These are phyloP conservation scores for Macroteleia sp. DNA, from an alignment of 2,888 invertebrate genomes.

Conservation along the genomic window DNA sequence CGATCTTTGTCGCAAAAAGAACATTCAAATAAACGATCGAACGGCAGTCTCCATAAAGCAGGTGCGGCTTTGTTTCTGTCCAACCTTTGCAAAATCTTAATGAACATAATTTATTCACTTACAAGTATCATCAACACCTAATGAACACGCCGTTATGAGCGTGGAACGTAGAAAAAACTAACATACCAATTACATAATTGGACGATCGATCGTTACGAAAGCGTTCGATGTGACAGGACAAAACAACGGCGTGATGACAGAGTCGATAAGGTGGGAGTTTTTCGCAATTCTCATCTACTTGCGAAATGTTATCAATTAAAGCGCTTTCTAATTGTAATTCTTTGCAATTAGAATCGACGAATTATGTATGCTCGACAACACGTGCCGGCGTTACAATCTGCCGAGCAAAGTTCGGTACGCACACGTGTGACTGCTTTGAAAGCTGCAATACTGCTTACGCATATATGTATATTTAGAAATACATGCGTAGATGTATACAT, in stretches of 20 bases:
- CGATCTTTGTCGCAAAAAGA: too few relatives aligned
- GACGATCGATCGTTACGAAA: constrained; percentile 43
- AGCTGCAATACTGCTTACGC: too few relatives aligned
- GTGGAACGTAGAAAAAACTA: neutral
- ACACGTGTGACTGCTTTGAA: constrained; percentile 41
- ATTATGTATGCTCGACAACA: constrained; percentile 67
- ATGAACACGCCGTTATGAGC: neutral
- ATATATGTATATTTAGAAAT: too few relatives aligned
- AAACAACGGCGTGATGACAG: constrained; percentile 20
- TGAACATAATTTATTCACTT: neutral
- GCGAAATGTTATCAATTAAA: constrained; percentile 80
- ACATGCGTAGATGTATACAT: too few relatives aligned
- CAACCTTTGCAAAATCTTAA: neutral
- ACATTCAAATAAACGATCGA: too few relatives aligned
- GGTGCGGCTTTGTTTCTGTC: neutral
- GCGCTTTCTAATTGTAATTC: constrained; percentile 80
- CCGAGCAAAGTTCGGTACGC: constrained; percentile 47
- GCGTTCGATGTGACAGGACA: constrained; percentile 25
- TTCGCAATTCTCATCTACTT: constrained; percentile 74
- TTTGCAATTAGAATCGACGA: constrained; percentile 79
- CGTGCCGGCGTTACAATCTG: constrained; percentile 41
- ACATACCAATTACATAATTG: constrained; percentile 18
- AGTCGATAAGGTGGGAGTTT: constrained; percentile 59
- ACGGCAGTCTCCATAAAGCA: too few relatives aligned
- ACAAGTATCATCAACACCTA: constrained; percentile 11